phyloP scores from a whole-genome alignment of 1,140 invertebrate genomes.

The Drosophila kurseongensis region DNA sequence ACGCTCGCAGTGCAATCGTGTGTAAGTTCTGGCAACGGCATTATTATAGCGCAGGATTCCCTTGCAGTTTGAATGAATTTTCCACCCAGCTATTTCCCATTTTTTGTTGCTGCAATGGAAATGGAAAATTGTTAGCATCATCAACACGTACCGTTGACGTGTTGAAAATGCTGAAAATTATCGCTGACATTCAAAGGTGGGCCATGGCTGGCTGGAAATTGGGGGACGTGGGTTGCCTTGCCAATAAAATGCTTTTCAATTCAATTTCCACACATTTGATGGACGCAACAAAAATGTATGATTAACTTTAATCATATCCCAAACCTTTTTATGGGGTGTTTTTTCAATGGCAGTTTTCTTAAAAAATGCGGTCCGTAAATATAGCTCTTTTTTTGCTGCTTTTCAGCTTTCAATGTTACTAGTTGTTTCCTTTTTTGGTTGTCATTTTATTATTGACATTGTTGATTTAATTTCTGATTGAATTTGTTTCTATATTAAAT shows the following conservation, averaged over 20 bases:
- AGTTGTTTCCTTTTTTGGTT: background rate
- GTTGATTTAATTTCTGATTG: no score
- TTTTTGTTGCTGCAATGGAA: slow-evolving; percentile 28
- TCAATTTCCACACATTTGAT: slow-evolving; percentile 55
- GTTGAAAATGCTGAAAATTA: slow-evolving; percentile 66
- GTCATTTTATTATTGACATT: background rate
- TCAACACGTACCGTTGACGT: slow-evolving; percentile 73
- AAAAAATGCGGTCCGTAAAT: slow-evolving; percentile 2
- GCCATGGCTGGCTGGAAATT: background rate
- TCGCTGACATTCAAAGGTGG: slow-evolving; percentile 24
- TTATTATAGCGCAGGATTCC: slow-evolving; percentile 43
- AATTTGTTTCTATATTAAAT: background rate
- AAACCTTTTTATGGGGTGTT: background rate
- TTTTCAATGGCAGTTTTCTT: background rate
- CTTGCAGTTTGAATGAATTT: slow-evolving; percentile 19
- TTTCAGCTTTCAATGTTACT: background rate
- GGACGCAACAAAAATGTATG: slow-evolving; percentile 62
- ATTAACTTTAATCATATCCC: slow-evolving; percentile 60
- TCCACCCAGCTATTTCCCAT: background rate
- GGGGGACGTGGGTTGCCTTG: slow-evolving; percentile 34
- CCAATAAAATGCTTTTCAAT: slow-evolving; percentile 76
- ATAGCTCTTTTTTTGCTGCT: background rate
- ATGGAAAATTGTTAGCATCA: slow-evolving; percentile 68
- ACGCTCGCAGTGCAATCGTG: slow-evolving; percentile 44
- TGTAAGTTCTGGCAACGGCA: slow-evolving; percentile 50